A percentile compares a stretch with the other conserved stretches of the same genome.
phyloP scores from a whole-genome alignment of 1,140 invertebrate genomes.

The Ostrea denselamellosa region DNA sequence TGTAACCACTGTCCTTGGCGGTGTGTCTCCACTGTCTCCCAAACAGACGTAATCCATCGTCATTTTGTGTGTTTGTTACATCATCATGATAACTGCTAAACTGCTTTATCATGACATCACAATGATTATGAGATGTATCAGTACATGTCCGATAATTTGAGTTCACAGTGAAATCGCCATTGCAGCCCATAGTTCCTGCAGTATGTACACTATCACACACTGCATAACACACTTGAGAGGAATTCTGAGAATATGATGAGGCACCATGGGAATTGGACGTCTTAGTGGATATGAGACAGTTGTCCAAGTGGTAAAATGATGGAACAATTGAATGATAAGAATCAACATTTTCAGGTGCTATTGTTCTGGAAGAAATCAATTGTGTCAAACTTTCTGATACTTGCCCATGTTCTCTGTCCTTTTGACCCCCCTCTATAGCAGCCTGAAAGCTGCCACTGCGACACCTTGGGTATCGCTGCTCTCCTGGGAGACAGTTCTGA shows the following conservation, averaged over 20 bases:
- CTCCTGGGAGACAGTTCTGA: constrained; percentile 37
- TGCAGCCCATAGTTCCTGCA: neutral
- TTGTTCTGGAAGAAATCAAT: neutral
- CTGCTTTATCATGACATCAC: constrained; percentile 19
- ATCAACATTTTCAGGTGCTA: neutral
- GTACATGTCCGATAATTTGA: constrained; percentile 19
- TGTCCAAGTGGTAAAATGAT: neutral
- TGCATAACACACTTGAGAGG: neutral
- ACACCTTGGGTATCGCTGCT: constrained; percentile 34
- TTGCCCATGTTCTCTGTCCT: neutral
- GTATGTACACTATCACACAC: neutral
- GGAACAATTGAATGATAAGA: neutral
- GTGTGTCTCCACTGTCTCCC: neutral
- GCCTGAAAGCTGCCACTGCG: constrained; percentile 56
- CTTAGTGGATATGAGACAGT: neutral
- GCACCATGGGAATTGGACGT: neutral
- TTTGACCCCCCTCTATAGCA: constrained; percentile 54
- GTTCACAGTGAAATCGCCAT: constrained; percentile 14
- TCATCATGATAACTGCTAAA: neutral
- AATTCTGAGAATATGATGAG: neutral
- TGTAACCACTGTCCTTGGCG: neutral
- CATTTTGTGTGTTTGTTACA: neutral
- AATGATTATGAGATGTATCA: constrained; percentile 18
- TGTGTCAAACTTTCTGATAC: neutral
- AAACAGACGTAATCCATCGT: neutral